Conservation (phyloP, 2,113 vertebrate genomes). For the Pluvianellus socialis region DNA sequence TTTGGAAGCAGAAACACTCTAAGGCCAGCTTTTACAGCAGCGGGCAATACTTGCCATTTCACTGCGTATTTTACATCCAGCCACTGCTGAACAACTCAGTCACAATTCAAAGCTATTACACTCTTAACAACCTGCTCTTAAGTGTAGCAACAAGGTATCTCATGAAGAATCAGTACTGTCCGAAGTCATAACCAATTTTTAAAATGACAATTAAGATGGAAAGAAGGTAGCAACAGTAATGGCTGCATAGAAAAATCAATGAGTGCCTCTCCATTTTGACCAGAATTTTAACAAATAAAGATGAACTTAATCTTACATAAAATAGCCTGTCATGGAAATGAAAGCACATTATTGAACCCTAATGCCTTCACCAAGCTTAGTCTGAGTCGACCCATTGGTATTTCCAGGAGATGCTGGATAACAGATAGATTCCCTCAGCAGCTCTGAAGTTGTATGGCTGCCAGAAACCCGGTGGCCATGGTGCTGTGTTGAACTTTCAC, state of each 20-base stretch:
- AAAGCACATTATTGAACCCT: background rate
- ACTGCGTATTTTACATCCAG: background rate
- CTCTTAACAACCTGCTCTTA: background rate
- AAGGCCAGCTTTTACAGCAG: background rate
- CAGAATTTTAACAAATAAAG: background rate
- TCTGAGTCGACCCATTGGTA: background rate
- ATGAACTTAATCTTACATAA: background rate
- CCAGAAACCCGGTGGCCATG: background rate
- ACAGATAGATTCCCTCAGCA: background rate
- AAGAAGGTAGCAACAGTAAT: background rate
- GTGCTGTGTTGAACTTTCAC: background rate
- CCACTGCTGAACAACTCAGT: background rate
- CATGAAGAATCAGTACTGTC: background rate
- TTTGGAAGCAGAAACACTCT: background rate
- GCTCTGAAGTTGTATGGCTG: background rate
- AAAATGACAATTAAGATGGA: background rate
- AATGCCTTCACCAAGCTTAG: background rate
- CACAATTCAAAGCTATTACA: background rate
- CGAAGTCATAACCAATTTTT: background rate
- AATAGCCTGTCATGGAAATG: background rate
- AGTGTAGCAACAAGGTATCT: background rate
- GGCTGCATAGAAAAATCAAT: background rate
- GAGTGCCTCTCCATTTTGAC: background rate
- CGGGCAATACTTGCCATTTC: background rate
- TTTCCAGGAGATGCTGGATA: background rate